Base-by-base conservation (phyloP, 2,888 invertebrate species). In the Eudemis profundana region DNA sequence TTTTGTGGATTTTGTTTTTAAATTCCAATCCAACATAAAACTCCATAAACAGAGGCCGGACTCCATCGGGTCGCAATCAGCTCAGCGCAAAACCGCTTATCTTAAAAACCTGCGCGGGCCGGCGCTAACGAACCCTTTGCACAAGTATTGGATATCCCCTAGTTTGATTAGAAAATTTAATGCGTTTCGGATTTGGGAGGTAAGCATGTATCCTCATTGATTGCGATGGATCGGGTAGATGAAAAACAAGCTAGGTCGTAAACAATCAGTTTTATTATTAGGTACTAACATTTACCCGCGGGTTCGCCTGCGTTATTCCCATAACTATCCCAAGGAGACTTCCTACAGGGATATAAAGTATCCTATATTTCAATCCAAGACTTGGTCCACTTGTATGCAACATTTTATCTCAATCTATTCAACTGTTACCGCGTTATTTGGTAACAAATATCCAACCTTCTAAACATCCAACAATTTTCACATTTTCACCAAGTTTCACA, bases 101-200 rank as follows among this genome's bases (percentile, higher is more conserved):
- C 57, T 64, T 57, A 50, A 64, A 63, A 64, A 64, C 33, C 64
- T 40, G 57, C 36, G 42, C 50, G 57, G 33, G 64, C n/a, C 44
- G 44, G 12, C 47, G 47, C 57, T 64, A 64, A 64, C 64, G 64
- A 64, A 64, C 50, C 64, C 57, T 64, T 59, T 51, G 33, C 42
- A 29, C 56, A 64, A 57, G 57, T 64, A 59, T 64, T 51, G 57
- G 64, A 57, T 64, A 57, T 50, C 10, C 42, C 57, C 64, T 51
- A 64, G 56, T 64, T 64, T 57, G 50, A 64, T 64, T 64, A 57
- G 64, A 59, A 64, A 64, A 44, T 59, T 64, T 64, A 59, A 57
- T 51, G 56, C 49, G 56, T 63, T 56, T 42, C 47, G 47, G 63
- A 62, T 47, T 54, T 62, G 29, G 29, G 21, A 47, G 46, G 61